These are phyloP conservation scores for Trichogramma dendrolimi DNA, from an alignment of 2,888 invertebrate genomes.

Conservation along the genomic window DNA sequence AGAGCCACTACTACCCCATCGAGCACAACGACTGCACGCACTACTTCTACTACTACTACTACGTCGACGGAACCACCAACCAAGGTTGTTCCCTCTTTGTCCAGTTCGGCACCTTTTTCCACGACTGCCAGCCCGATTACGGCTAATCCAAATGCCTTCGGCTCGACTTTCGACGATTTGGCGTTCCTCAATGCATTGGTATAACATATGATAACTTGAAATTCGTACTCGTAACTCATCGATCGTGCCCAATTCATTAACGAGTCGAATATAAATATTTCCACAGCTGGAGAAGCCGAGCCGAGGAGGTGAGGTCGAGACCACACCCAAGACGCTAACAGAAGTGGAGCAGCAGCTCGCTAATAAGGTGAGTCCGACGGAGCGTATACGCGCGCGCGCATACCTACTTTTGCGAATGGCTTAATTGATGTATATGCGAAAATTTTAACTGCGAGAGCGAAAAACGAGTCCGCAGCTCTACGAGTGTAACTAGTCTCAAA, in stretches of 20 bases:
- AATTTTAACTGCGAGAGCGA: not conserved
- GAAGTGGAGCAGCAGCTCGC: slow-evolving; percentile 47
- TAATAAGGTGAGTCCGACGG: slow-evolving; percentile 41
- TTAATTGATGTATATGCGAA: not conserved
- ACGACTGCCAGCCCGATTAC: slow-evolving; percentile 10
- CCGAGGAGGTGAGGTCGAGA: slow-evolving; percentile 19
- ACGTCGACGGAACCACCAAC: slow-evolving; percentile 26
- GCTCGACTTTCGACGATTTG: slow-evolving; percentile 55
- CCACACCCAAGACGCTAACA: slow-evolving; percentile 44
- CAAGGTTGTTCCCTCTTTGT: slow-evolving; percentile 20
- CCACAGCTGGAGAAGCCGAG: slow-evolving; percentile 41
- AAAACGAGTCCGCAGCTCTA: not conserved
- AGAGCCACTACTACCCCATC: slow-evolving; percentile 11
- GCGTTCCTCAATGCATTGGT: slow-evolving; percentile 62
- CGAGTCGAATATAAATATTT: not conserved
- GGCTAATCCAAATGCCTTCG: slow-evolving; percentile 41
- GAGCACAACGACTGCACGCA: slow-evolving; percentile 8
- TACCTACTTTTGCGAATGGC: not conserved
- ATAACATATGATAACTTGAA: slow-evolving; percentile 28
- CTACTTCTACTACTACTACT: slow-evolving; percentile 27
- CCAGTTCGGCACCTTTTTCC: not conserved
- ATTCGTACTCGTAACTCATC: not conserved
- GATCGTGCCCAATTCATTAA: not conserved
- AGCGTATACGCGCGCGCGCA: not conserved
- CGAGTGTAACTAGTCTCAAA: not conserved